Base-by-base conservation (phyloP, 2,888 invertebrate species). In the Pollenia angustigena region DNA sequence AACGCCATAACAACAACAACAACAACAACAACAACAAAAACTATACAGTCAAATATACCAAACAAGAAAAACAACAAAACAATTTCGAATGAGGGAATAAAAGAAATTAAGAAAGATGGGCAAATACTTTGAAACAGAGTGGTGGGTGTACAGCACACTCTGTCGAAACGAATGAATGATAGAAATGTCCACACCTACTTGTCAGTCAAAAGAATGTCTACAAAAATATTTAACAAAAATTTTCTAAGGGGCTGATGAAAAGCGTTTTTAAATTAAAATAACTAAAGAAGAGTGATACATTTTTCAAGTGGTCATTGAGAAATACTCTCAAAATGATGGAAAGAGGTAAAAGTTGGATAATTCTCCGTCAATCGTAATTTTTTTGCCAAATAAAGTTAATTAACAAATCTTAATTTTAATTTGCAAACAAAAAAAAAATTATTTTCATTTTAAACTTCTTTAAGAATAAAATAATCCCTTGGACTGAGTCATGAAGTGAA, bases 171-270 rank as follows among this genome's bases (percentile, higher is more conserved):
- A 92, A 92, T 92, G 92, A 92, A 90, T 91, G 92, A 92, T 91
- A 91, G 90, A 90, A 90, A 89, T 89, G 91, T 91, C 91, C 92
- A 92, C 92, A 91, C 92, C 92, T 91, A 91, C 92, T 90, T 90
- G 91, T 90, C 92, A 91, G 91, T 91, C 92, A 91, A 91, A 87
- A 74, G 82, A 83, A 72, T 86, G 79, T 85, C 80, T 87, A 78
- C 46, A 85, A 85, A 85, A 80, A 78, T 83, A 0, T 78, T 75
- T 74, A 75, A 60, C 72, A 68, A 54, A 52, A 68, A 50, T 56
- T 46, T 54, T 42, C 8, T 48, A 44, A 18, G 69, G 82, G 68
- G 66, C 54, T 64, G 86, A 46, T 64, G 46, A 48, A 62, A 52
- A 81, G 23, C 40, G 52, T 69, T 81, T 74, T 66, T 69, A 78